Evolutionary conservation across 37 sponge, comb jelly and placozoan species (phyloP).

Genomic region (Halichondria panicea): DNA sequence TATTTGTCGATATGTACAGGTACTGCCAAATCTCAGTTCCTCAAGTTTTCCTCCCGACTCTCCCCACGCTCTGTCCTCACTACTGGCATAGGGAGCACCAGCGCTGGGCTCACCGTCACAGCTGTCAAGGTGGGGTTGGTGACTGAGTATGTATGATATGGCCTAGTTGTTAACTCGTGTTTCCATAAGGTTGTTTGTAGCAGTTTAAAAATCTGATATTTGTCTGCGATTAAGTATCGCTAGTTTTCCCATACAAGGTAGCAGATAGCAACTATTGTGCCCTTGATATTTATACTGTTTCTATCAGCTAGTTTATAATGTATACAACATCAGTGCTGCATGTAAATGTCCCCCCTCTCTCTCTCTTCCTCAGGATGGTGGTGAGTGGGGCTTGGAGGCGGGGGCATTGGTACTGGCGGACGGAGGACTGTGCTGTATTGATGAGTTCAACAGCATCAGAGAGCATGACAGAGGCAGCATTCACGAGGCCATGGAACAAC

Average conservation of each 20-base stretch:
- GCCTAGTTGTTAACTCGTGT: not conserved
- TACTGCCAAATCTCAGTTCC: conserved; percentile 92
- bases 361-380: conserved; percentile 58
- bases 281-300: no score
- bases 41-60: conserved; percentile 83
- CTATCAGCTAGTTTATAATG: not conserved
- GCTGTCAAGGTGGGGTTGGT: conserved; percentile 79
- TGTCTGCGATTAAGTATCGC: no score
- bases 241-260: no score
- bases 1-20: conserved; percentile 49
- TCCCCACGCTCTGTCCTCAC: conserved; percentile 90
- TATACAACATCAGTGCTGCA: not conserved
- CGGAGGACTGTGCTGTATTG: conserved; percentile 90
- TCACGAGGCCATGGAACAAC: conserved; percentile 99
- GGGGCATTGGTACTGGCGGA: conserved; percentile 93
- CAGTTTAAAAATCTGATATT: no score
- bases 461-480: conserved; percentile 87
- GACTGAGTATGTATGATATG: not conserved
- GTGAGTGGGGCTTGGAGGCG: conserved; percentile 93
- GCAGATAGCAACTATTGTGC: no score
- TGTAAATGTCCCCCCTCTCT: not conserved
- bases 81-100: conserved; percentile 90
- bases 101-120: conserved; percentile 93
- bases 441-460: conserved; percentile 89
- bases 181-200: no score